phyloP scores from a whole-genome alignment of 2,797 vertebrate genomes.

The Phaenicophaeus curvirostris region DNA sequence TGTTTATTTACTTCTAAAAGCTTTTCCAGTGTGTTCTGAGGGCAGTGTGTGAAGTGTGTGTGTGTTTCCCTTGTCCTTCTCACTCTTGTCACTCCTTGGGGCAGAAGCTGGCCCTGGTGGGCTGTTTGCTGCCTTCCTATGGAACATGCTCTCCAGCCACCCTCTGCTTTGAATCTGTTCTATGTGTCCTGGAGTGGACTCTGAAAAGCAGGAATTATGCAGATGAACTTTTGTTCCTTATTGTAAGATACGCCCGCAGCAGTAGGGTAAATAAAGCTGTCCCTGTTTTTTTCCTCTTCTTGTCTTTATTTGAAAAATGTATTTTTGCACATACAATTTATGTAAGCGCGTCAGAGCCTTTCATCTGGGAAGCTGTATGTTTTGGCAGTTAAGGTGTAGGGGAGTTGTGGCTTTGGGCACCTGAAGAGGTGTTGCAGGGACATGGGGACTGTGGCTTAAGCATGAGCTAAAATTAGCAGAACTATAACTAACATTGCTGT shows the following conservation, averaged over 20 bases:
- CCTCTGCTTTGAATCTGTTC: neutral
- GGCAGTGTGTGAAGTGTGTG: neutral
- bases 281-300: slow-evolving; percentile 6
- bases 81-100: neutral
- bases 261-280: neutral
- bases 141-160: neutral
- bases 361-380: neutral
- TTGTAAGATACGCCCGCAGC: neutral
- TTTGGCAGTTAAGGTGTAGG: neutral
- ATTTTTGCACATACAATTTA: neutral
- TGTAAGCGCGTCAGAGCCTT: neutral
- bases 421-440: neutral
- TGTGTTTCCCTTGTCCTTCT: neutral
- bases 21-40: neutral
- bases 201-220: neutral
- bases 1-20: slow-evolving; percentile 2
- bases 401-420: slow-evolving; percentile 31
- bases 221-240: slow-evolving; percentile 30
- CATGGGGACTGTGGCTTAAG: slow-evolving; percentile 1
- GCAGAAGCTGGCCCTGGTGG: neutral
- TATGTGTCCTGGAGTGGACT: neutral
- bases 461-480: slow-evolving; percentile 42
- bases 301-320: neutral
- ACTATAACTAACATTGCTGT: neutral
- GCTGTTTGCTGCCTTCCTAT: neutral